Evolutionary conservation across 2,113 vertebrate genomes (phyloP).

Genomic region (Dicaeum eximium): DNA sequence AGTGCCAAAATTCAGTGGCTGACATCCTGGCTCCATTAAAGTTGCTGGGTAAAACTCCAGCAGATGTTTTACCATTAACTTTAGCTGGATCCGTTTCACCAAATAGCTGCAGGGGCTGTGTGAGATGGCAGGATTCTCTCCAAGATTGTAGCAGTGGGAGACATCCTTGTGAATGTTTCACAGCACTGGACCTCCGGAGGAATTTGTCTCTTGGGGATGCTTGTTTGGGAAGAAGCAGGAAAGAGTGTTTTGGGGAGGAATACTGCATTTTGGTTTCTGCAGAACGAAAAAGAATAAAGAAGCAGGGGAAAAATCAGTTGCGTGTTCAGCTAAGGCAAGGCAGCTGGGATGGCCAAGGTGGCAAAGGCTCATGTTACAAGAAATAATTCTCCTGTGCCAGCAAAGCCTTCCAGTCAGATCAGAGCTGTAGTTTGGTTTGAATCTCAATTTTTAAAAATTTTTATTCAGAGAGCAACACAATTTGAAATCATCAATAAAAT

Average conservation of each 20-base stretch:
- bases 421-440: neutral
- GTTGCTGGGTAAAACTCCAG: slow-evolving; percentile 57
- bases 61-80: slow-evolving; percentile 64
- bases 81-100: slow-evolving; percentile 52
- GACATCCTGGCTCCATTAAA: slow-evolving; percentile 59
- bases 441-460: neutral
- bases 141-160: slow-evolving; percentile 30
- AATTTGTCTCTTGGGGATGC: slow-evolving; percentile 38
- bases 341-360: neutral
- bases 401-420: neutral
- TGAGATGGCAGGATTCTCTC: slow-evolving; percentile 50
- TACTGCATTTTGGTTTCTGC: neutral
- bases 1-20: slow-evolving; percentile 61
- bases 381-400: neutral
- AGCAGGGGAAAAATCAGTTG: neutral
- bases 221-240: neutral
- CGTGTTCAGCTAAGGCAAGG: neutral
- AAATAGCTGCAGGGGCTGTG: slow-evolving; percentile 41
- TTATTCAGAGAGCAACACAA: neutral
- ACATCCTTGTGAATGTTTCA: slow-evolving; percentile 45
- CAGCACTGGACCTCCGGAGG: neutral
- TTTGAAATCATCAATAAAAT: neutral
- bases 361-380: neutral
- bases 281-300: neutral
- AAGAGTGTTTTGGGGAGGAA: neutral